Base-by-base conservation (phyloP, 2,888 invertebrate species). In the Meta bourneti region DNA sequence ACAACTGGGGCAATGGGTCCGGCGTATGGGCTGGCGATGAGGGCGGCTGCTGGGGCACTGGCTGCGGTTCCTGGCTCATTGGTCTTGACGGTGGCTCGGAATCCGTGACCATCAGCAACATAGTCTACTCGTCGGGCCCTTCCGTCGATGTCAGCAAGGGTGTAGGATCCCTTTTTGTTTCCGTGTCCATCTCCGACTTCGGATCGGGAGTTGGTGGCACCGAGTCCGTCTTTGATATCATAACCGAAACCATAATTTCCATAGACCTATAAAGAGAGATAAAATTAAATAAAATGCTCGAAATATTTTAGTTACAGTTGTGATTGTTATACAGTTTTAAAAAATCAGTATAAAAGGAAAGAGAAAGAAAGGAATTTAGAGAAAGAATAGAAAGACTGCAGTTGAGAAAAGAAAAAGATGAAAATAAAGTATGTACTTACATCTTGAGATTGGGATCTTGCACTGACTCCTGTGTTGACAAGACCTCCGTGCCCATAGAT, bases 101-200 rank as follows among this genome's bases (percentile, higher is more conserved):
- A 90, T 54, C 90, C 86, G 51, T 54, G 75, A 13, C 72, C 90
- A 72, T 86, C 90, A 20, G 90, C 90, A 4, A 88, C 87, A 61
- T 93, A 93, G 19, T 93, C 93, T 2, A 93, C 93, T 16, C 83
- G 72, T 72, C 93, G 77, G 11, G 91, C 78, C 8, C 93, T 69
- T 51, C 93, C 93, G 61, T 93, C 93, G n/a, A 89, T 85, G 74
- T 93, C 93, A 19, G 83, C 78, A 7, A 93, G 74, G 34, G 87
- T 87, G 78, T 93, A 93, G 11, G 93, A 92, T 52, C 93, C 93
- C 20, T 77, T 77, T 61, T 85, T 91, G 83, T 92, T 92, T 2
- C 93, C 93, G 7, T 71, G 74, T 13, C 49, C 93, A 61, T 92
- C 91, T 51, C 93, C 91, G 1, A 91, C 93, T 20, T 93, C 93